Percentiles rank a stretch among this genome's conserved stretches.
Evolutionary conservation across 1,140 invertebrate species (phyloP).

Genomic region (Zaprionus taronus): DNA sequence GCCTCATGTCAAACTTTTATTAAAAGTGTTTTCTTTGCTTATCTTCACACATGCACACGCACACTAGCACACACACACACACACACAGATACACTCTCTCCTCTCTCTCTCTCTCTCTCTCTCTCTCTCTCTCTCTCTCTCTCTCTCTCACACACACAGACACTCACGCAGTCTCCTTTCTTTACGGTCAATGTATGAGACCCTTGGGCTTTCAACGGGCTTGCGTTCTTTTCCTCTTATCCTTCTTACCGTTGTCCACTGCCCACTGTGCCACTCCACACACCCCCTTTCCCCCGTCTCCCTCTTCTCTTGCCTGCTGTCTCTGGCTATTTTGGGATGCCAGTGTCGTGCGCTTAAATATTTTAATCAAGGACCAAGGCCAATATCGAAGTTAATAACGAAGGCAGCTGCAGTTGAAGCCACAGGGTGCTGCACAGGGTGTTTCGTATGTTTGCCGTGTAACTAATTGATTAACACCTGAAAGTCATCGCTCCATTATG

Average conservation of each 20-base stretch:
- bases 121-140: neutral
- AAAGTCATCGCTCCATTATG: conserved; percentile 54
- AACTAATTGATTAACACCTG: conserved; percentile 69
- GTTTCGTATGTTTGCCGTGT: neutral
- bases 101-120: neutral
- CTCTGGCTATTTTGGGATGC: conserved; percentile 24
- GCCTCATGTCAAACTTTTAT: conserved; percentile 54
- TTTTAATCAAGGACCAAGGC: conserved; percentile 49
- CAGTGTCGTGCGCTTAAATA: conserved; percentile 44
- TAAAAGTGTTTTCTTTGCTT: conserved; percentile 61
- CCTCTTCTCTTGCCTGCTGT: neutral
- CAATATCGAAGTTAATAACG: conserved; percentile 28
- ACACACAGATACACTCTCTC: neutral
- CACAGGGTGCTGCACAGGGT: neutral
- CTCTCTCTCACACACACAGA: conserved; percentile 2
- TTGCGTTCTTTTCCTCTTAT: conserved; percentile 16
- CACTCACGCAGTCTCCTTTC: conserved; percentile 19
- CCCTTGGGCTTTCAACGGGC: conserved; percentile 22
- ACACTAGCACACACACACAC: conserved; percentile 4
- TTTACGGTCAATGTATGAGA: conserved; percentile 44
- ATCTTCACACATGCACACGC: conserved; percentile 31
- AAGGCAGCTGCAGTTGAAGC: neutral
- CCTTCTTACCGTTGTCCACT: neutral
- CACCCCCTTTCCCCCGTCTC: neutral
- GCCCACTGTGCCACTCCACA: neutral